Conservation (phyloP, 1,140 invertebrate genomes). For the Drosophila nasuta region DNA sequence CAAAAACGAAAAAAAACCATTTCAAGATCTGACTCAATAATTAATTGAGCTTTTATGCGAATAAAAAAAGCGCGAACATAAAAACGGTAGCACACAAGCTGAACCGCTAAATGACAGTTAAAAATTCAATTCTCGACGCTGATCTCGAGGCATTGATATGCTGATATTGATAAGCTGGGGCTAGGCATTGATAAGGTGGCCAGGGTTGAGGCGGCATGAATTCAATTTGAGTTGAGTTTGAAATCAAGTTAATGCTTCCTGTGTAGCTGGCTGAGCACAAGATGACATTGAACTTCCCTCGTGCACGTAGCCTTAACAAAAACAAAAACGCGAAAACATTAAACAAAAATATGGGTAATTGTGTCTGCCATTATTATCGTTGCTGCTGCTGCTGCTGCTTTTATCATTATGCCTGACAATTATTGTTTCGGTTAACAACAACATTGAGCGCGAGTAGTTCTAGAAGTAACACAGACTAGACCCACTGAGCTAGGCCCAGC, state of each 20-base stretch:
- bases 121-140: slow-evolving; percentile 35
- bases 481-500: slow-evolving; percentile 16
- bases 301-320: slow-evolving; percentile 41
- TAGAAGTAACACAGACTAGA: slow-evolving; percentile 51
- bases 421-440: slow-evolving; percentile 56
- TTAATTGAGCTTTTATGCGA: slow-evolving; percentile 72
- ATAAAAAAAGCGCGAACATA: slow-evolving; percentile 18
- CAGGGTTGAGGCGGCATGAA: slow-evolving; percentile 47
- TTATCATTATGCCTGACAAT: slow-evolving; percentile 60
- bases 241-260: slow-evolving; percentile 55
- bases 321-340: slow-evolving; percentile 27
- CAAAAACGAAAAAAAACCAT: slow-evolving; percentile 16
- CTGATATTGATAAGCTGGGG: slow-evolving; percentile 49
- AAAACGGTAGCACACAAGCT: slow-evolving; percentile 25
- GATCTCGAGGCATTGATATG: slow-evolving; percentile 12
- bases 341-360: slow-evolving; percentile 73
- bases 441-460: slow-evolving; percentile 50
- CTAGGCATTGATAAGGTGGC: slow-evolving; percentile 59
- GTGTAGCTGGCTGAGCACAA: slow-evolving; percentile 43
- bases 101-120: slow-evolving; percentile 32
- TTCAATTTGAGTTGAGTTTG: background rate
- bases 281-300: slow-evolving; percentile 65
- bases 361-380: slow-evolving; percentile 53
- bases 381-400: slow-evolving; percentile 41
- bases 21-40: slow-evolving; percentile 62